Evolutionary conservation across 2,888 invertebrate genomes (phyloP), one percentile per base, ranked within the genome.

Genomic region (Tolmerus cingulatus): DNA sequence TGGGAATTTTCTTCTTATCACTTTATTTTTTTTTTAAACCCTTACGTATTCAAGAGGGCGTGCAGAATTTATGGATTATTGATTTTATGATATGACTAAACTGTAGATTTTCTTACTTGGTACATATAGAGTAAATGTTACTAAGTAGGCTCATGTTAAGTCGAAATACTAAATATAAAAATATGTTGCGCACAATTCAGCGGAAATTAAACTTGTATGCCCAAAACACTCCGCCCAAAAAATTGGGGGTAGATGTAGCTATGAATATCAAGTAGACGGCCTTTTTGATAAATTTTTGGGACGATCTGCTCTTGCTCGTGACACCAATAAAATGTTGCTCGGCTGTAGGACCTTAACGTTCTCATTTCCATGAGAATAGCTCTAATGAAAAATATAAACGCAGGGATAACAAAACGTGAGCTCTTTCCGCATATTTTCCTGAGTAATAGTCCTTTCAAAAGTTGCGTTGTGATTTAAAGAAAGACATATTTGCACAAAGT

Each of bases 51-150:
- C 78, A 2, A 78, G 78, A 23, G 23, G 46, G 43, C 19, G 37
- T 23, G 43, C 23, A 78, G 14, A 78, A 78, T 78, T 78, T 78
- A 78, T 78, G 78, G 78, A n/a, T 78, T 78, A 78, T 78, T 78
- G 78, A 78, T 78, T 78, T 78, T 78, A 78, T 78, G 23, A 46
- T 40, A 40, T 46, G 23, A n/a, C 40, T 40, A 78, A 78, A 43
- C 23, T 40, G 40, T 5, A 78, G 3, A 43, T 40, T 43, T 76
- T 2, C 37, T 46, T 78, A 43, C 23, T 78, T 78, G 2, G 12
- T 16, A 23, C 12, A 2, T 46, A 23, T 19, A 23, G 9, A 12
- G 46, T 78, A 1, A 19, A 19, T 34, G 40, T 78, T 23, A n/a
- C 40, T 40, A 40, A 78, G 12, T n/a, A 5, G 43, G 46, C 43